Base-by-base conservation (phyloP, 2,888 invertebrate species). In the Priocnemis perturbator region DNA sequence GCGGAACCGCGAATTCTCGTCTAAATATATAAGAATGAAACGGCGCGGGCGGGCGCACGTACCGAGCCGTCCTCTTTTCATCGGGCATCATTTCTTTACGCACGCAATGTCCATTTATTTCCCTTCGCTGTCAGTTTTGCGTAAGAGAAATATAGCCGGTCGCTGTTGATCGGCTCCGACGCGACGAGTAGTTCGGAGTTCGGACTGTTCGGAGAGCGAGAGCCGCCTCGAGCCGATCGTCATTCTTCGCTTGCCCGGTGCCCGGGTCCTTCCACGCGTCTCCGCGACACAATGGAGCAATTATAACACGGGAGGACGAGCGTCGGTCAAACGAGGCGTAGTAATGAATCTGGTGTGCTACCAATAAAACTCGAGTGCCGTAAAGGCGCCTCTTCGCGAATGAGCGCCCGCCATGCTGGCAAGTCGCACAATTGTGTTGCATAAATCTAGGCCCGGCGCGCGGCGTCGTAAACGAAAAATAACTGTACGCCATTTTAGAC, bases 261-360 rank as follows among this genome's bases (percentile, higher is more conserved):
- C 45, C 45, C 19, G 50, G 50, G 50, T 50, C 50, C 57, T 44
- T 17, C 60, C 52, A 23, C 30, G 47, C 57, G 23, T 20, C 19
- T 48, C 58, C 44, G 30, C 50, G 55, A 52, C 69, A 73, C 74
- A 74, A 74, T 74, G 73, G 74, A 64, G 68, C 74, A 81, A 82
- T 83, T 81, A 83, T 81, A 81, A 81, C 78, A 11, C n/a, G 76
- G 75, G 71, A 72, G 74, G 72, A 74, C 69, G 72, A 78, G 82
- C 81, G 74, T 68, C 78, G 71, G 59, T 70, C 77, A 83, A 83
- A 86, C 81, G 84, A 84, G 79, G 81, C 84, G 82, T 83, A 80
- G 76, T 81, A 84, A 85, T 82, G 85, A 86, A 85, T 84, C 84
- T 77, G 82, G 78, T 77, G 74, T 75, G 79, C 71, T 73, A 78